Percentiles rank a stretch among this genome's conserved stretches.
These are phyloP conservation scores for Eurytoma californica DNA, from an alignment of 2,888 invertebrate species.

Conservation along the genomic window DNA sequence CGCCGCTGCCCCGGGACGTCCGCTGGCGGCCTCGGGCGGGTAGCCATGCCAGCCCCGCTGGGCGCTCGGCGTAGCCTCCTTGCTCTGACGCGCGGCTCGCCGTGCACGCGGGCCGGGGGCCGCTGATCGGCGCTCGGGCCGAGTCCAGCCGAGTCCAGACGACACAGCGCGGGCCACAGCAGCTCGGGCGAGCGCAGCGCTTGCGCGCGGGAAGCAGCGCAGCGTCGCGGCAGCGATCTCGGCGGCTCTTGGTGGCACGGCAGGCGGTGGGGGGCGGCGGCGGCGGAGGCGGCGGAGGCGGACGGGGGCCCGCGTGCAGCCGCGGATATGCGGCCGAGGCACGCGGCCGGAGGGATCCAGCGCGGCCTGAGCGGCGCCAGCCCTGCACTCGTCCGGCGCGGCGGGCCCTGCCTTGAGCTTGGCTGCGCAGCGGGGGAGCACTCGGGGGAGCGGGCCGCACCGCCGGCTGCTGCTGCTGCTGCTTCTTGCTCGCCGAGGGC, in stretches of 20 bases:
- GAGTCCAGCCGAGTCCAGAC: no score
- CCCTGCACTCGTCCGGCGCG: background rate
- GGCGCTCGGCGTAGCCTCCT: background rate
- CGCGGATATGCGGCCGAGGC: background rate
- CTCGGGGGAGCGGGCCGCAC: background rate
- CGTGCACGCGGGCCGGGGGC: background rate
- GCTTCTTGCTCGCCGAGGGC: slow-evolving; percentile 51
- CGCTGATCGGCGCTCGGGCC: no score
- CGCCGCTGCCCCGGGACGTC: no score
- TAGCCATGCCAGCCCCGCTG: background rate
- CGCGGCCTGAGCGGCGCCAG: slow-evolving; percentile 10
- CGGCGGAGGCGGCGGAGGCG: background rate
- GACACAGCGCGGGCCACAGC: no score
- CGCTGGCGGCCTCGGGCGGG: background rate
- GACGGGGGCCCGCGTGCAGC: background rate
- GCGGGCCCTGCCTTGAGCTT: background rate
- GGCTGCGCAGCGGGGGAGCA: slow-evolving; percentile 8
- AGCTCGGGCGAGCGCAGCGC: no score
- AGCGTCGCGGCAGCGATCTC: background rate
- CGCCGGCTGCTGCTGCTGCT: background rate
- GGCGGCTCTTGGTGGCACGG: no score
- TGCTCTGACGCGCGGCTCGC: no score
- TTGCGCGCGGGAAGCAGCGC: background rate
- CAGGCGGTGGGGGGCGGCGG: background rate
- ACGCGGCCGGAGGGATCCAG: background rate